phyloP scores from a whole-genome alignment of 2,113 vertebrate genomes.

The Syngnathus floridae region DNA sequence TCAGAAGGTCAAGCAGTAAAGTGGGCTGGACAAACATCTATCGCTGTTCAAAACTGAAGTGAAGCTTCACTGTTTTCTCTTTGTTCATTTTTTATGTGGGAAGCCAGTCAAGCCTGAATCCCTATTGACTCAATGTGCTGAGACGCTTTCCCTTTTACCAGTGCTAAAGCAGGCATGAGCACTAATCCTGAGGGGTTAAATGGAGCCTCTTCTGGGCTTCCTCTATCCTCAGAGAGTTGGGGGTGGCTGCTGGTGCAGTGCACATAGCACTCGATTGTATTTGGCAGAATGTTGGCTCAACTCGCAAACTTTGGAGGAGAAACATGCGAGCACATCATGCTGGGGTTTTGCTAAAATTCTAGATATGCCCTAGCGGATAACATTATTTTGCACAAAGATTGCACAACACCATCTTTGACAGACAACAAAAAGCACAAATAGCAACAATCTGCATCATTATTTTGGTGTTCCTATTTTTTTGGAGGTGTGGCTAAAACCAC shows the following conservation, averaged over 20 bases:
- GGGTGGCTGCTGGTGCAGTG: slow-evolving; percentile 43
- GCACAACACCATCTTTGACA: neutral
- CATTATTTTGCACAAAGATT: slow-evolving; percentile 1
- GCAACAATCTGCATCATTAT: too few species aligned
- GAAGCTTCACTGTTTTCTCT: slow-evolving; percentile 38
- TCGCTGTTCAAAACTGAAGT: slow-evolving; percentile 37
- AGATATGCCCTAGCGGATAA: slow-evolving; percentile 7
- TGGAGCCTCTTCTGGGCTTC: slow-evolving; percentile 58
- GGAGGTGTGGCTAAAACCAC: too few species aligned
- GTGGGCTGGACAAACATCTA: slow-evolving; percentile 39
- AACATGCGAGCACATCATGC: slow-evolving; percentile 4
- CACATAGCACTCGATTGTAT: slow-evolving; percentile 42
- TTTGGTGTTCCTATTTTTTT: too few species aligned
- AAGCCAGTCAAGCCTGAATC: slow-evolving; percentile 50
- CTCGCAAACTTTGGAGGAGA: slow-evolving; percentile 23
- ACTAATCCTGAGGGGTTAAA: slow-evolving; percentile 73
- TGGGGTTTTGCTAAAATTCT: neutral
- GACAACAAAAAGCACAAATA: too few species aligned
- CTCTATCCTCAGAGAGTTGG: slow-evolving; percentile 59
- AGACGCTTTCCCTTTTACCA: slow-evolving; percentile 64
- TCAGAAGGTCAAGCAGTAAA: slow-evolving; percentile 43
- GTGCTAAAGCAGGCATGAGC: slow-evolving; percentile 70
- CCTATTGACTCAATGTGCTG: slow-evolving; percentile 56
- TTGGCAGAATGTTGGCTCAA: slow-evolving; percentile 40
- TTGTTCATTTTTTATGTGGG: slow-evolving; percentile 60